phyloP scores from a whole-genome alignment of 2,888 invertebrate species.

The Eupithecia exiguata region DNA sequence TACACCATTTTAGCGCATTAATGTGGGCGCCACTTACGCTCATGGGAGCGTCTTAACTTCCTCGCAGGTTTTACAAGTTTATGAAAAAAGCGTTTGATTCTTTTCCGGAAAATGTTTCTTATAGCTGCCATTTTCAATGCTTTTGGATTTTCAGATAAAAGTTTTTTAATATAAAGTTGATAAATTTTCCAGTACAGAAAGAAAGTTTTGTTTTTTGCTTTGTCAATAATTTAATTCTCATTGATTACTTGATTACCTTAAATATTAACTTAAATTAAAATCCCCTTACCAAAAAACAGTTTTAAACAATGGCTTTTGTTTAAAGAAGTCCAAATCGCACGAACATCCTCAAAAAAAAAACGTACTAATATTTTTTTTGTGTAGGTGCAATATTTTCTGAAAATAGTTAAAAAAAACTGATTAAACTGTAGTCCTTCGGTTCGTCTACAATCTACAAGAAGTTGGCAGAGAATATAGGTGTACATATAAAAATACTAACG shows the following conservation, averaged over 20 bases:
- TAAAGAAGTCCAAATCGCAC: not conserved
- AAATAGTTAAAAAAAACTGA: too few species aligned
- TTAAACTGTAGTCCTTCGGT: too few species aligned
- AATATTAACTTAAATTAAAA: not conserved
- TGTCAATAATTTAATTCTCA: not conserved
- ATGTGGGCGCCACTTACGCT: not conserved
- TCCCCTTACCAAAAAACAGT: not conserved
- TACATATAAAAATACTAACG: too few species aligned
- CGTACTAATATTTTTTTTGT: too few species aligned
- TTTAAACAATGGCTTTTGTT: not conserved
- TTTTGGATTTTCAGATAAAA: slow-evolving; percentile 50
- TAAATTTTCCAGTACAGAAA: not conserved
- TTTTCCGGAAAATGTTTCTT: slow-evolving; percentile 50
- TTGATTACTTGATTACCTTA: not conserved
- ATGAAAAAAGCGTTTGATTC: slow-evolving; percentile 53
- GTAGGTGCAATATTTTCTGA: not conserved
- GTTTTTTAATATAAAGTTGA: slow-evolving; percentile 27
- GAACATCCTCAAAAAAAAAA: too few species aligned
- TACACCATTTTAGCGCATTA: not conserved
- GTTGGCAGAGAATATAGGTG: too few species aligned
- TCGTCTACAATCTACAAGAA: too few species aligned
- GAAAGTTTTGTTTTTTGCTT: not conserved
- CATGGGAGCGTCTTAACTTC: slow-evolving; percentile 42
- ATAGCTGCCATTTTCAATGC: slow-evolving; percentile 47
- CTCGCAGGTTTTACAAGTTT: slow-evolving; percentile 62